Evolutionary conservation across 1,140 invertebrate species (phyloP).

Genomic region (Holcopasites calliopsidis): DNA sequence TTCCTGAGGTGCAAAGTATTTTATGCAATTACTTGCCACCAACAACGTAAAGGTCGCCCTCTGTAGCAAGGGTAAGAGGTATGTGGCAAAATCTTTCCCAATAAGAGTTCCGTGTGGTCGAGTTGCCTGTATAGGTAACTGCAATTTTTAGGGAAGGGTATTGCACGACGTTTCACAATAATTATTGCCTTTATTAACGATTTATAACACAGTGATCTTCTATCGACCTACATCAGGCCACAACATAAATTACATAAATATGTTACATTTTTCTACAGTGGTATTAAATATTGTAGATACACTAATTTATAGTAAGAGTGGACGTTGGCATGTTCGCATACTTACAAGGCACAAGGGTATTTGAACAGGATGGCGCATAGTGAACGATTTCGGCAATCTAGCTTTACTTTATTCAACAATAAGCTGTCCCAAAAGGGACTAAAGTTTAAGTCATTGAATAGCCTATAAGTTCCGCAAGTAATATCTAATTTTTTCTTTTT

Average conservation of each 20-base stretch:
- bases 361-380: no score
- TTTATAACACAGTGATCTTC: slow-evolving; percentile 17
- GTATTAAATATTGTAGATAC: slow-evolving; percentile 18
- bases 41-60: slow-evolving; percentile 40
- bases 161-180: not conserved
- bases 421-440: no score
- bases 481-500: no score
- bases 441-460: no score
- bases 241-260: slow-evolving; percentile 51
- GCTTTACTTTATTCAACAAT: no score
- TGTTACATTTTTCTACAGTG: slow-evolving; percentile 55
- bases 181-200: slow-evolving; percentile 44
- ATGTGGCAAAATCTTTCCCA: not conserved
- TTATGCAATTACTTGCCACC: slow-evolving; percentile 32
- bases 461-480: no score
- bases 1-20: slow-evolving; percentile 39
- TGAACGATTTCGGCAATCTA: no score
- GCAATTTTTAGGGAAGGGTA: no score
- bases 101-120: not conserved
- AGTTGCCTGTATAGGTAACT: no score
- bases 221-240: not conserved
- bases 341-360: slow-evolving; percentile 2
- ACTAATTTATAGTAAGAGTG: not conserved
- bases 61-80: not conserved
- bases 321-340: not conserved